Conservation (phyloP, 2,797 vertebrate genomes). For the Lacerta agilis region DNA sequence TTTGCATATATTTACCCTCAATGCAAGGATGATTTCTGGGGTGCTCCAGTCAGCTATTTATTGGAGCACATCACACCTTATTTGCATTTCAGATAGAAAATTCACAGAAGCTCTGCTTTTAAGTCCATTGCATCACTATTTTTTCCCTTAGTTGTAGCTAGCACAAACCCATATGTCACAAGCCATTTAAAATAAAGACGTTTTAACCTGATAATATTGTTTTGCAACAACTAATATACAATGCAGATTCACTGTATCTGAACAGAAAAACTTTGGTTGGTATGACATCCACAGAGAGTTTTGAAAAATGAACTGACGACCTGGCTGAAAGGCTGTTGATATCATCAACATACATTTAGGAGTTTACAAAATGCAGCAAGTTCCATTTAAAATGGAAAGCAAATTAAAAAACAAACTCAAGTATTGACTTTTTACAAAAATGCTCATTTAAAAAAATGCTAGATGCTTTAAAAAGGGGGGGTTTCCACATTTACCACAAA, state of each 20-base stretch:
- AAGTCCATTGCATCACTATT: slow-evolving; percentile 36
- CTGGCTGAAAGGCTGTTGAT: slow-evolving; percentile 68
- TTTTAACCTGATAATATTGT: slow-evolving; percentile 71
- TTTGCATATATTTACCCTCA: slow-evolving; percentile 69
- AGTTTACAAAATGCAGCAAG: slow-evolving; percentile 72
- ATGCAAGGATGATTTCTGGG: slow-evolving; percentile 66
- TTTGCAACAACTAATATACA: slow-evolving; percentile 64
- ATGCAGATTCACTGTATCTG: slow-evolving; percentile 69
- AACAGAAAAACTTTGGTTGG: slow-evolving; percentile 76
- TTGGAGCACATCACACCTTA: slow-evolving; percentile 58
- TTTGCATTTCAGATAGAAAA: slow-evolving; percentile 61
- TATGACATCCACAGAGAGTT: slow-evolving; percentile 69
- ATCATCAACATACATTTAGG: slow-evolving; percentile 56
- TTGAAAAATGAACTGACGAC: slow-evolving; percentile 64
- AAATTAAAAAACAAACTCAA: slow-evolving; percentile 72
- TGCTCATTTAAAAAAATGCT: slow-evolving; percentile 56
- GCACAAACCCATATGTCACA: slow-evolving; percentile 59
- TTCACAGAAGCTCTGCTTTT: slow-evolving; percentile 34
- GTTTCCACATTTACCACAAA: slow-evolving; percentile 65
- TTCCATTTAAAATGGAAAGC: slow-evolving; percentile 75
- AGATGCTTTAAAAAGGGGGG: slow-evolving; percentile 72
- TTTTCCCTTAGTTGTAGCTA: slow-evolving; percentile 62
- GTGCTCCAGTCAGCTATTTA: slow-evolving; percentile 57
- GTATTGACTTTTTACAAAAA: slow-evolving; percentile 75
- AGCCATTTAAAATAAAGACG: slow-evolving; percentile 70